Base-by-base conservation (phyloP, 1,140 invertebrate genomes). In the Aphelenchoides fujianensis region DNA sequence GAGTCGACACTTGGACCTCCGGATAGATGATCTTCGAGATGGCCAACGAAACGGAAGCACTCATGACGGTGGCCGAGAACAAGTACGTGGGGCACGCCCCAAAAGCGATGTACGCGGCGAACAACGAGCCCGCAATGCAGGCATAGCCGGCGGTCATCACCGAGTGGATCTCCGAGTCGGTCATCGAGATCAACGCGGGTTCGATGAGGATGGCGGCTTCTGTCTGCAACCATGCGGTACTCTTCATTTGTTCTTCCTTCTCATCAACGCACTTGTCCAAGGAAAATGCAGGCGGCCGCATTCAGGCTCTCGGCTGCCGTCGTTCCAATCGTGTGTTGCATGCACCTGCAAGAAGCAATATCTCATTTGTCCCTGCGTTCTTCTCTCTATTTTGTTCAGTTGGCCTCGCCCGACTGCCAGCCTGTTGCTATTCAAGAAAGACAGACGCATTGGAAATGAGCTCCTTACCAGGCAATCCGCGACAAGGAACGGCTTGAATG, bases 131-230 rank as follows among this genome's bases (percentile, higher is more conserved):
- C 48, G 94, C 92, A 27, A 96, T 92, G 1, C 93, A 94, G 0
- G 94, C 92, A 85, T 96, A 96, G 12, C 94, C 94, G 0, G 91
- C 92, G 1, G 91, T 89, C 91, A 97, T 92, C 9, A 97, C 88
- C 0, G 93, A 90, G 84, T 95, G 92, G 0, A 97, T 85, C 86
- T 97, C 95, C 0, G 93, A 95, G 53, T 88, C 86, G 0, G 94
- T 96, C 79, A 97, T 87, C 61, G 89, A 81, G n/a, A 85, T 77
- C 7, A 97, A 84, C 75, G 92, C 94, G 0, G 92, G 92, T 79
- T 90, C 90, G 37, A 97, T 90, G n/a, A 97, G 74, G 5, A 96
- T 84, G 0, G 92, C 90, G n/a, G 92, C 90, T 87, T 97, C 94
- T 1, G 90, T 91, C n/a, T n/a, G n/a, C n/a, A n/a, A n/a, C n/a